Base-by-base conservation (phyloP, 2,888 invertebrate species). In the Drosophila austrosaltans region DNA sequence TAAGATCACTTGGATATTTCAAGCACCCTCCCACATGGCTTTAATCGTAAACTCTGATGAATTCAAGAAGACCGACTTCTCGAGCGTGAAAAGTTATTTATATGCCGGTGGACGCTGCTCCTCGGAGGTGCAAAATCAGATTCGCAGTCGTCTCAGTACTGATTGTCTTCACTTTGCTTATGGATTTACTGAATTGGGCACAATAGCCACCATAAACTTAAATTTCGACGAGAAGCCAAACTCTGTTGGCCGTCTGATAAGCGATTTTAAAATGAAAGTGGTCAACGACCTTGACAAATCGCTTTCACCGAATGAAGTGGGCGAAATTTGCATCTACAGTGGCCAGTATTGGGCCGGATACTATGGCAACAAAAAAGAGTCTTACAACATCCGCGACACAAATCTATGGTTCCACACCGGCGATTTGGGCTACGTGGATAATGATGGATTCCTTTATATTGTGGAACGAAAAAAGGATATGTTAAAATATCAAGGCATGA, bases 341-440 rank as follows among this genome's bases (percentile, higher is more conserved):
- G 72, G 73, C 3, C 75, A 77, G 36, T 40, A 74, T 3, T 91
- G 91, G 90, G 73, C 75, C 16, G 92, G 92, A 3, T 92, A 92
- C 58, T 91, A 88, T 48, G 82, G 79, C 3, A 90, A 91, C 58
- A 77, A 75, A 0, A 69, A 76, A 10, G 90, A 89, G 36, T 77
- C 90, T 0, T 67, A 69, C 1, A 67, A 75, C 1, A 76, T 85
- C 0, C 76, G 79, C 0, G 91, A 91, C 57, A 65, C 67, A 0
- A 78, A 91, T 2, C 75, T 81, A 10, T 92, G 91, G 91, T 81
- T 86, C 16, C 87, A 89, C 32, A 77, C 89, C 1, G 92, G 92
- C 0, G 92, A 92, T 69, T 66, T 92, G 36, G 92, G 92, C 0
- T 90, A 89, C 40, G 81, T 92, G 63, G 92, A 92, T 65, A 76